phyloP scores from a whole-genome alignment of 2,113 vertebrate genomes.

The Callipepla squamata region DNA sequence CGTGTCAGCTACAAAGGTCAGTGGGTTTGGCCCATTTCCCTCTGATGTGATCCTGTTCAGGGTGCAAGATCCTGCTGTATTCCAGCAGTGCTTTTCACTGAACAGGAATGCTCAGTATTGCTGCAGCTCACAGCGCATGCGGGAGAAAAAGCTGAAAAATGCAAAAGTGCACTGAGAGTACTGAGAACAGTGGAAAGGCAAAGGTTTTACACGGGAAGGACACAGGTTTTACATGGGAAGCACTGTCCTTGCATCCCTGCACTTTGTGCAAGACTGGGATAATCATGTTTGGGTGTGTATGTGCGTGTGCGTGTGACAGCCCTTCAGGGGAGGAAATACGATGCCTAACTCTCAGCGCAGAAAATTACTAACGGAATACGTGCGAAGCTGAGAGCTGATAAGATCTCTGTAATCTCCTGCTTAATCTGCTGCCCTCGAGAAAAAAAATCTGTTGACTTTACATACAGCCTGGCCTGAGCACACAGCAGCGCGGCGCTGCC shows the following conservation, averaged over 20 bases:
- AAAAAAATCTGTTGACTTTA: not conserved
- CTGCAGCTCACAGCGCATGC: not conserved
- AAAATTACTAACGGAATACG: conserved; percentile 22
- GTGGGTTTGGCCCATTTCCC: not conserved
- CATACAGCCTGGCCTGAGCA: not conserved
- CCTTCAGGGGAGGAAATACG: not conserved
- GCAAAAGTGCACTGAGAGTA: rapidly evolving
- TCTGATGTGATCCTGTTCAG: conserved; percentile 13
- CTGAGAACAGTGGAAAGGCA: not conserved
- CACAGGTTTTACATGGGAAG: not conserved
- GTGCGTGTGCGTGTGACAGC: not conserved
- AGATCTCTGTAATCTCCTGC: not conserved
- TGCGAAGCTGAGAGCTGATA: not conserved
- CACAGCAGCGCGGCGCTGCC: not conserved
- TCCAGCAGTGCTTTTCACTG: not conserved
- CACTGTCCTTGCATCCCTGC: not conserved
- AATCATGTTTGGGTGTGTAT: not conserved
- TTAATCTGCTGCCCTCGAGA: not conserved
- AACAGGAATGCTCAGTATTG: not conserved
- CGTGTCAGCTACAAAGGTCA: conserved; percentile 22
- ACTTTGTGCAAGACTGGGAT: not conserved
- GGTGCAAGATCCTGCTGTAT: not conserved
- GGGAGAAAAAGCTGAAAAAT: not conserved
- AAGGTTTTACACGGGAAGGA: not conserved
- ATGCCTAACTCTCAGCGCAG: not conserved